A percentile compares a stretch with the other conserved stretches of the same genome.
Evolutionary conservation across 2,888 invertebrate genomes (phyloP).

Genomic region (Caenorhabditis sulstoni): DNA sequence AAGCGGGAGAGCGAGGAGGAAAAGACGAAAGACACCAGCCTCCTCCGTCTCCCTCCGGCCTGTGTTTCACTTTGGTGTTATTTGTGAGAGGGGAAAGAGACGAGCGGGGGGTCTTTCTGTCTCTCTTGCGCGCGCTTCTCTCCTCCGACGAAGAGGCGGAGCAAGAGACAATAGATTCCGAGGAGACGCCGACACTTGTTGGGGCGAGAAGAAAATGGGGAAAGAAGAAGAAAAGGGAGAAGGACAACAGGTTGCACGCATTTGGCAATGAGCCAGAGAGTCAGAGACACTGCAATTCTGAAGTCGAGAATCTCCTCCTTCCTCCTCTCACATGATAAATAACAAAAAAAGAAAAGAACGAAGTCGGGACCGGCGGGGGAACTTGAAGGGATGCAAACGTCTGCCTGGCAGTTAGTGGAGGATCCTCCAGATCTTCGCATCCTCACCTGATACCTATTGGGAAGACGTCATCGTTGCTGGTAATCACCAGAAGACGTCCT

Average conservation of each 20-base stretch:
- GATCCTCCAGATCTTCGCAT: no score
- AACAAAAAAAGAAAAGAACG: neutral
- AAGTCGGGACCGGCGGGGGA: neutral
- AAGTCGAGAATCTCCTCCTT: conserved; percentile 43
- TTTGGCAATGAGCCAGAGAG: conserved; percentile 45
- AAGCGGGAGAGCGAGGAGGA: conserved; percentile 19
- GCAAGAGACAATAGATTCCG: neutral
- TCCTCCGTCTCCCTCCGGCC: conserved; percentile 17
- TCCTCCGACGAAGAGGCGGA: neutral
- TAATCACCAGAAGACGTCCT: neutral
- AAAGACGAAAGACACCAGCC: conserved; percentile 48
- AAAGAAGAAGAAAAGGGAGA: neutral
- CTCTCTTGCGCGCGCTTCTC: conserved; percentile 7
- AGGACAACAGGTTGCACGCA: conserved; percentile 42
- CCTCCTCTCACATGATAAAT: conserved; percentile 22
- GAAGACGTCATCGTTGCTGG: neutral
- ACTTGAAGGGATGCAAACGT: no score
- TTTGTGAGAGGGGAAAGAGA: conserved; percentile 33
- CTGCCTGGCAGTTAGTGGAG: no score
- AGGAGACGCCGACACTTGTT: conserved; percentile 22
- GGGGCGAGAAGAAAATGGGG: conserved; percentile 3
- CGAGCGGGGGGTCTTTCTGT: neutral
- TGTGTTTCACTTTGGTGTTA: conserved; percentile 58
- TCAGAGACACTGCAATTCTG: conserved; percentile 32
- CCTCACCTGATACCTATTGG: no score